Base-by-base conservation (phyloP, 1,140 invertebrate species). In the Orius laevigatus region DNA sequence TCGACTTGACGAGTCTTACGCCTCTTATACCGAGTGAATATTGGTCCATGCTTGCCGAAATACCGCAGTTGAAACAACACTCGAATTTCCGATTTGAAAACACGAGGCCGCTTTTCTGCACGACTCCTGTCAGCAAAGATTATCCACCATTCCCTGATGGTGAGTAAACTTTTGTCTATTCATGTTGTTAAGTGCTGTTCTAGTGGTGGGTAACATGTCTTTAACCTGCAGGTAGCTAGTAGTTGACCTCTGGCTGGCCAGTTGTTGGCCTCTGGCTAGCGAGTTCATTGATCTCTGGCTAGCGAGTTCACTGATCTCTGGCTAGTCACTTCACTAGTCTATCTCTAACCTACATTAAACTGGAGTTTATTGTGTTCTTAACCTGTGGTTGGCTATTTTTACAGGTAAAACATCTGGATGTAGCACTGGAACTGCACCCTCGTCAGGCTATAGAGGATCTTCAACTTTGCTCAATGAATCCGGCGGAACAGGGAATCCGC, bases 1-100 rank as follows among this genome's bases (percentile, higher is more conserved):
- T 77, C 58, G 89, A 94, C 60, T 93, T 88, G 88, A 84, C 90
- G 59, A 91, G 85, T 1, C 66, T 94, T 32, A 86, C 82, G 50
- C 80, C 91, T 45, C 67, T 94, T 14, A 61, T 94, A 35, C 89
- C 88, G 0, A 67, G 70, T 45, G 85, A 93, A 60, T 87, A 86
- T 59, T 73, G 72, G 49, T 70, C 76, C 53, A 61, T 83, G 40
- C 59, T 87, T 46, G 71, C 80, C 46, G 80, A 85, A 62, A 71
- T 85, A 55, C 82, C 81, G 9, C 81, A 86, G 68, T 58, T 81
- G 20, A 71, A 74, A 34, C 69, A 72, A 55, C 69, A 78, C 56
- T 66, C 68, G 51, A 69, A 57, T 56, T 58, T 68, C n/a, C 56
- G 60, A 15, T 67, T 73, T 46, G 65, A 70, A 18, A 62, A 61